Evolutionary conservation across 2,797 vertebrate species (phyloP).

Genomic region (Phalanger gymnotis): DNA sequence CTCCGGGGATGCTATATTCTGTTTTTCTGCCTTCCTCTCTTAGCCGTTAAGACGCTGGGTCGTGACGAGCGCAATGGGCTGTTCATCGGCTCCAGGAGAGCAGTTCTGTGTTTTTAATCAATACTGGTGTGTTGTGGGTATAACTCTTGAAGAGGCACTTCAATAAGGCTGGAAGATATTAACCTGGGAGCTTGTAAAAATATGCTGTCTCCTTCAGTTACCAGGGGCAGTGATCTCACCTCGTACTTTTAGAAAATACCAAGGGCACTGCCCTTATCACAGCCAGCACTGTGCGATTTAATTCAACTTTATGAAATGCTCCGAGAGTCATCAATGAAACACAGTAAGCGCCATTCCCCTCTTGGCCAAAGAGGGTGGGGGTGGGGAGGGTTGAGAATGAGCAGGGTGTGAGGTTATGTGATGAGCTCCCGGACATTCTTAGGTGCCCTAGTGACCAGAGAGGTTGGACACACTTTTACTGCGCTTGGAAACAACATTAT

Average conservation of each 20-base stretch:
- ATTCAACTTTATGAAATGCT: not conserved
- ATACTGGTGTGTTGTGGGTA: not conserved
- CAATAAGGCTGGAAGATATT: not conserved
- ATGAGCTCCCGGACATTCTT: not conserved
- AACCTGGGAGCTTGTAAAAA: not conserved
- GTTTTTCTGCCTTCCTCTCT: not conserved
- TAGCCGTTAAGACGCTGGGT: not conserved
- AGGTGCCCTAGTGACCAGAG: not conserved
- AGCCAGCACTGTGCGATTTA: not conserved
- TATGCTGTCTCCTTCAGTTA: conserved; percentile 4
- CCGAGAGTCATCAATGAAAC: not conserved
- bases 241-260: not conserved
- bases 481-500: not conserved
- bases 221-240: not conserved
- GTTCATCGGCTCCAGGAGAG: not conserved
- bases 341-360: not conserved
- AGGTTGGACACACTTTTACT: not conserved
- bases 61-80: not conserved
- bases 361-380: not conserved
- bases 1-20: not conserved
- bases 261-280: not conserved
- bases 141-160: not conserved
- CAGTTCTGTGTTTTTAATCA: not conserved
- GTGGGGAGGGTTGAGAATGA: not conserved
- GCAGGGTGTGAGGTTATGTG: not conserved